Evolutionary conservation across 2,113 vertebrate genomes (phyloP), one percentile per base, ranked within the genome.

Genomic region (Pitta sordida): DNA sequence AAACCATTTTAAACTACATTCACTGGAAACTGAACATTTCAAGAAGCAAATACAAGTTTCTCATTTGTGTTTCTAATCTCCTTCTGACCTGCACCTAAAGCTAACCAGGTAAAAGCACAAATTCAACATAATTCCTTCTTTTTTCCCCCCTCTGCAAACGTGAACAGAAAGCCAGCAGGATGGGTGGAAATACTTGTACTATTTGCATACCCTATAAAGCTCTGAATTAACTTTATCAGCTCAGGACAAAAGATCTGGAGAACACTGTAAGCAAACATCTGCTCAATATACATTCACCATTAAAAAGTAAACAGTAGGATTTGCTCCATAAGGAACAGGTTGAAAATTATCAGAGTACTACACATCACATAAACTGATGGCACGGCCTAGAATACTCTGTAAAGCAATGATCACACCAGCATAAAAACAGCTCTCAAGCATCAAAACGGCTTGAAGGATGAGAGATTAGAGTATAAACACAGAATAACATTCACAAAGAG

Each of bases 221-320:
- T 95, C 91, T 92, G 84, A 92, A 96, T 89, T 93, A 89, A 94
- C 74, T 92, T 94, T 79, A 94, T 80, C 94, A 87, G 91, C 74
- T 67, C 29, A 16, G 95, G 96, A 96, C 91, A 92, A 79, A 94
- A 87, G 92, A 96, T 92, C 60, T 91, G 95, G 83, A 93, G 91
- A 94, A 76, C 65, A 93, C 91, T 94, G 92, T 94, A 94, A 96
- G 70, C 89, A 93, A 96, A 94, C 94, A 95, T 95, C 95, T 96
- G 95, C 81, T 96, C 88, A 87, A 73, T 95, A 93, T 92, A 96
- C 91, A 77, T 84, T 89, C 70, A 68, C 53, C 44, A 63, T 92
- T 93, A 95, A 91, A 92, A 93, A 95, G 83, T 78, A 91, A 96
- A 95, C 89, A 87, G 86, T 76, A 76, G 58, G 86, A 87, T 52